Base-by-base conservation (phyloP, 2,113 vertebrate genomes). In the Daubentonia madagascariensis region DNA sequence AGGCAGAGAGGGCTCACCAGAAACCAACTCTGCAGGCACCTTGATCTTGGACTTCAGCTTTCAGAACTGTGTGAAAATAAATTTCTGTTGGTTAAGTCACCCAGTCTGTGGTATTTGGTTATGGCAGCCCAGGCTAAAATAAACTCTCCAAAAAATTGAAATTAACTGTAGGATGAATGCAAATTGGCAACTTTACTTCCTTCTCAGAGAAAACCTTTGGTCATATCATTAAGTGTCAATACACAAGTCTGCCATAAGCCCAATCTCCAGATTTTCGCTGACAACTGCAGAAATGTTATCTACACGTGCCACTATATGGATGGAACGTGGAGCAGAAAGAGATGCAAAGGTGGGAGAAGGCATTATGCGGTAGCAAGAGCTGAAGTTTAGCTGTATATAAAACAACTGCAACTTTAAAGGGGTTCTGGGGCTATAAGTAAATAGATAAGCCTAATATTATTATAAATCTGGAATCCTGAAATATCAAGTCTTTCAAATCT, bases 281-380 rank as follows among this genome's bases (percentile, higher is more conserved):
- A 13, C 14, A 95, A 72, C 50, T 40, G 8, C 5, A 28, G 37
- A 88, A 68, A 43, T 22, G 37, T 48, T 52, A 70, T 1, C 32
- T n/a, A 11, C 8, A 10, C 0, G 3, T 54, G 45, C 32, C 16
- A 22, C 1, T 32, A n/a, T 12, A 43, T 0, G 48, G 52, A 8
- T 16, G 11, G 30, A 17, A 75, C 0, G 28, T 10, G 37, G 9
- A 5, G 8, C 1, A 63, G 35, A 35, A 5, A 75, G 68, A 9
- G n/a, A 85, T 4, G 14, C 16, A 37, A 59, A 67, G 67, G 22
- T 18, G 20, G 68, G 54, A 65, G 61, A 8, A 6, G 18, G 25
- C 3, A 52, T 8, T 7, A 12, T 1, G 30, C 12, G 6, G 13
- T 13, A 50, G 3, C 32, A 76, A 22, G 57, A 43, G 35, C 70